Base-by-base conservation (phyloP, 1,140 invertebrate species). In the Trypoxylus dichotomus region DNA sequence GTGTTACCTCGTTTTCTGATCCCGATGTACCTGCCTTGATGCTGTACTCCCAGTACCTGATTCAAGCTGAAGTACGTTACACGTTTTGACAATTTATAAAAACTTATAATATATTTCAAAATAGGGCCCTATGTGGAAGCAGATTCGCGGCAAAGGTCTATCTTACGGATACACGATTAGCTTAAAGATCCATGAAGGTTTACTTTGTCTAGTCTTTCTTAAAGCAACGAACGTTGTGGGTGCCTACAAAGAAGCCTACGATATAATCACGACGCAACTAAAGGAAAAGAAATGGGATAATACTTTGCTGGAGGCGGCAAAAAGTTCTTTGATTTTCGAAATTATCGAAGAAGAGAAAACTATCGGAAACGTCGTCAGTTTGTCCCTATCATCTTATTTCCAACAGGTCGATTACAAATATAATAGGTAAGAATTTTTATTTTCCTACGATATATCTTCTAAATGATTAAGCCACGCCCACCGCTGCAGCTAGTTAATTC, bases 81-180 rank as follows among this genome's bases (percentile, higher is more conserved):
- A 19, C 15, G 6, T 60, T 58, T 8, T 15, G 19, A 1, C 3
- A 47, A 24, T 10, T 27, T 1, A 27, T 75, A 19, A 1, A 10
- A 37, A 37, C 68, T 76, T 60, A 7, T 37, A n/a, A 76, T 58
- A 63, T 76, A 1, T 75, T 78, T 78, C 19, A 8, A 7, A 37
- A 7, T 82, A 95, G 91, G 96, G 96, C 42, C 95, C 96, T 37
- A 91, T 97, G 90, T 97, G 95, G 94, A 91, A 91, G 77, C 90
- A 93, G 84, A 92, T 97, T 78, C 88, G 96, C 83, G 96, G 96
- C 29, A 90, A 92, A 80, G 96, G 96, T 7, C 88, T 96, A n/a
- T 90, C 95, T 0, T 98, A 98, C 86, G 87, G 90, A 58, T 96
- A 93, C 86, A 89, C 87, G 47, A 90, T 95, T 21, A 85, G 86